These are phyloP conservation scores for Idaea aversata DNA, from an alignment of 2,888 invertebrate species.

Conservation along the genomic window DNA sequence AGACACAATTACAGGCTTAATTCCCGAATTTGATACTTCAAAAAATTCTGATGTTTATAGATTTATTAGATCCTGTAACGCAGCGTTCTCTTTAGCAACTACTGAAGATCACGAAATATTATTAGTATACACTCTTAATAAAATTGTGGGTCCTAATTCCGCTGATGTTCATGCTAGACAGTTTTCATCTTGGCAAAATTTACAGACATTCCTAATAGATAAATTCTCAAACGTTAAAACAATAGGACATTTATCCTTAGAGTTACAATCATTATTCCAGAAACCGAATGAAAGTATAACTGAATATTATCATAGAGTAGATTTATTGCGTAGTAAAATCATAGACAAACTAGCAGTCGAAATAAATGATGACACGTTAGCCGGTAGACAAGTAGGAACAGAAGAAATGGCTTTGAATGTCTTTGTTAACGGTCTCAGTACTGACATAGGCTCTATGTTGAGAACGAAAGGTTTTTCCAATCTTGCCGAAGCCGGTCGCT, in stretches of 20 bases:
- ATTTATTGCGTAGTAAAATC: conserved; percentile 30
- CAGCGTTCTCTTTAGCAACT: conserved; percentile 16
- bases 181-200: conserved; percentile 10
- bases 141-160: conserved; percentile 19
- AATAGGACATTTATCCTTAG: too few species aligned
- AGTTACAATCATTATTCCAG: conserved; percentile 34
- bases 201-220: conserved; percentile 25
- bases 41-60: too few species aligned
- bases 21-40: too few species aligned
- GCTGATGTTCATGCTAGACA: conserved; percentile 20
- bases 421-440: conserved; percentile 34
- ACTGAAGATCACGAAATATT: conserved; percentile 7
- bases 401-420: conserved; percentile 34
- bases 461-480: conserved; percentile 23
- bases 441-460: too few species aligned
- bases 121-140: conserved; percentile 17
- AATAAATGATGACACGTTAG: conserved; percentile 20
- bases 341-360: conserved; percentile 31
- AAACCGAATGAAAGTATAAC: conserved; percentile 30
- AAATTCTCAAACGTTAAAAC: conserved; percentile 34
- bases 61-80: conserved; percentile 22
- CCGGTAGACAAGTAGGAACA: conserved; percentile 19
- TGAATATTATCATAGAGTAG: conserved; percentile 33
- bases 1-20: too few species aligned
- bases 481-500: conserved; percentile 27